A percentile compares a stretch with the other conserved stretches of the same genome.
Conservation (phyloP, 2,113 vertebrate genomes). For the Lepus americanus region DNA sequence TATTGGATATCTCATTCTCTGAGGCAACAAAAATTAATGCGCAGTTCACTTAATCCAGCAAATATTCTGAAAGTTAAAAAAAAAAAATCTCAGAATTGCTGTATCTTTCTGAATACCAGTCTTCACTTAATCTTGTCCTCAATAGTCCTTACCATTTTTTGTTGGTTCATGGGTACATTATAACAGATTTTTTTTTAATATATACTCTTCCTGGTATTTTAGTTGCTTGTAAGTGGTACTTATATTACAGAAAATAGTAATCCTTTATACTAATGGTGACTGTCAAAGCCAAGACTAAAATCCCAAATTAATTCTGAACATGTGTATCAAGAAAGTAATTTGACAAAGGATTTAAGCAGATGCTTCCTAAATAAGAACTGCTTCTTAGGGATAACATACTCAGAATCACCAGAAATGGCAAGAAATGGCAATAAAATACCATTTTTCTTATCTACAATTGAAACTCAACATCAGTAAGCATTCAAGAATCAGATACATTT, state of each 20-base stretch:
- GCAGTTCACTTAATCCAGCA: background rate
- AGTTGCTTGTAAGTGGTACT: slow-evolving; percentile 35
- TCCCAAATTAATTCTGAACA: background rate
- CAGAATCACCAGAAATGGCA: background rate
- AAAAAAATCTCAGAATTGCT: background rate
- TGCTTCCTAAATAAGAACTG: background rate
- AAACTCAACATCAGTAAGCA: background rate
- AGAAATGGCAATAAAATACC: background rate
- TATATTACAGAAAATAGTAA: background rate
- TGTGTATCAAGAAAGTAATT: background rate
- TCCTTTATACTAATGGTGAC: background rate
- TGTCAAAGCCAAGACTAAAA: slow-evolving; percentile 24
- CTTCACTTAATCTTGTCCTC: slow-evolving; percentile 26
- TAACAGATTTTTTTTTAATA: slow-evolving; percentile 20
- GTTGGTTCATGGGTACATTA: background rate
- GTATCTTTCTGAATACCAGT: background rate
- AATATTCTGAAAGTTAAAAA: slow-evolving; percentile 47
- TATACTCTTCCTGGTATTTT: background rate
- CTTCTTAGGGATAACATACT: background rate
- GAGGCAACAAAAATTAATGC: slow-evolving; percentile 10
- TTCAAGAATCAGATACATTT: too few relatives aligned
- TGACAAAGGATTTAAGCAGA: background rate
- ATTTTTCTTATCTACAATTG: slow-evolving; percentile 45
- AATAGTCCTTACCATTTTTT: background rate
- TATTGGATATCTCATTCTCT: background rate